A percentile compares a stretch with the other conserved stretches of the same genome.
Evolutionary conservation across 35 echinoderm and acorn worm genomes (phyloP).

Genomic region (Patiria miniata): DNA sequence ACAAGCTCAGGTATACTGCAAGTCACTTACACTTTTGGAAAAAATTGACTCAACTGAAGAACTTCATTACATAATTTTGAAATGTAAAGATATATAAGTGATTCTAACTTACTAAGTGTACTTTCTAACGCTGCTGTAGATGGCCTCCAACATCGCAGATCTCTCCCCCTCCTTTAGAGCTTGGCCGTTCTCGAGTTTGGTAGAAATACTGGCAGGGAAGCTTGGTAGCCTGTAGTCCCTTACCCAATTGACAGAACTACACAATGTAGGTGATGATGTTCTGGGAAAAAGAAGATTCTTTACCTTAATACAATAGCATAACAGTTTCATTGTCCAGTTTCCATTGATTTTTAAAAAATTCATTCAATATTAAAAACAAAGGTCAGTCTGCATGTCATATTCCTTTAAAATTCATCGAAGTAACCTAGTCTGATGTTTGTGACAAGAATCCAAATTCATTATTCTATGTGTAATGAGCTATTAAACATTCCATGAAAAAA

Average conservation of each 20-base stretch:
- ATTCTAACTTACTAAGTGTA: slow-evolving; percentile 44
- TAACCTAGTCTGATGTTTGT: background rate
- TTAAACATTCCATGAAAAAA: too few species aligned
- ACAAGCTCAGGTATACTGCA: too few species aligned
- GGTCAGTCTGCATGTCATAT: background rate
- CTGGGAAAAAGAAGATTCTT: background rate
- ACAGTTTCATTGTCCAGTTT: background rate
- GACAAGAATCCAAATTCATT: too few species aligned
- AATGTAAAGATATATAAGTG: background rate
- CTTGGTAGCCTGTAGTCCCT: background rate
- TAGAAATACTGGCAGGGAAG: background rate
- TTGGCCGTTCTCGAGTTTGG: slow-evolving; percentile 5
- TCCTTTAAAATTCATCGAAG: background rate
- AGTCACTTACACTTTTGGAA: too few species aligned
- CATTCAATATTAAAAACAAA: background rate
- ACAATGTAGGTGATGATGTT: background rate
- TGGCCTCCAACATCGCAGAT: slow-evolving; percentile 42
- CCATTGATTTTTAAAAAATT: background rate
- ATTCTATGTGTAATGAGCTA: too few species aligned
- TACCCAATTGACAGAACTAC: background rate
- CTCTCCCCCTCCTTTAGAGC: slow-evolving; percentile 41
- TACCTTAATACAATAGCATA: background rate
- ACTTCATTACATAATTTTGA: too few species aligned
- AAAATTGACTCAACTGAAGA: too few species aligned
- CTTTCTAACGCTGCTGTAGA: slow-evolving; percentile 36